Conservation (phyloP, 2,113 vertebrate genomes). For the Irena cyanogastra region DNA sequence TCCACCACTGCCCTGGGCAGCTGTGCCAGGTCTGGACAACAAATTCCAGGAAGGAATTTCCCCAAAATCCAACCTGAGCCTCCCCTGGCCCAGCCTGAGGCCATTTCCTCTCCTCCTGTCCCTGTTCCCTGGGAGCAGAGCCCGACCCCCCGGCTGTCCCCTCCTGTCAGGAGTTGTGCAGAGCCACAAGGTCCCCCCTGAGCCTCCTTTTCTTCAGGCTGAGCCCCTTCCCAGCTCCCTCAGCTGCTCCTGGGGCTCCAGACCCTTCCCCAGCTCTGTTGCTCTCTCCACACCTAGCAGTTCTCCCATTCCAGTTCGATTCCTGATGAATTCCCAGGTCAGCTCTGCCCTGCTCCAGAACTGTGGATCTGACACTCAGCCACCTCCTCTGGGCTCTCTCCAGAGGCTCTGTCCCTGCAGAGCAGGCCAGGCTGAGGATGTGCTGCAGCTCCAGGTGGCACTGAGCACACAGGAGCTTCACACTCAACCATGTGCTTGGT, state of each 20-base stretch:
- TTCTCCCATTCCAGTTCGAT: background rate
- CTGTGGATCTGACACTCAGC: background rate
- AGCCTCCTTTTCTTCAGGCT: background rate
- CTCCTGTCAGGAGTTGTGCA: background rate
- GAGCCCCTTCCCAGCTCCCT: background rate
- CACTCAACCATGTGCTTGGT: background rate
- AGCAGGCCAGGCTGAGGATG: background rate
- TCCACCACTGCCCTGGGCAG: background rate
- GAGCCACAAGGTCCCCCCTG: background rate
- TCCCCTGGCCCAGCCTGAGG: background rate
- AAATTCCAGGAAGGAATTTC: too few species aligned
- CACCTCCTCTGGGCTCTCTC: background rate
- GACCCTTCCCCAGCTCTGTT: background rate
- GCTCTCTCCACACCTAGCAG: background rate
- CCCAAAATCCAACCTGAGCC: rapidly evolving
- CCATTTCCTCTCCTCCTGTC: background rate
- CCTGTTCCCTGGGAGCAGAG: background rate
- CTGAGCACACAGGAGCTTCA: rapidly evolving
- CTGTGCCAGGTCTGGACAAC: too few species aligned
- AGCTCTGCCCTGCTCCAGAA: background rate
- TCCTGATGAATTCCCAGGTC: background rate
- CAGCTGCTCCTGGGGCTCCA: background rate
- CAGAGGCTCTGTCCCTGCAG: background rate
- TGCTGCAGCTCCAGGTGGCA: background rate
- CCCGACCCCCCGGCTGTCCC: background rate